These are phyloP conservation scores for Solenopsis fugax DNA, from an alignment of 1,140 invertebrate genomes.

Conservation along the genomic window DNA sequence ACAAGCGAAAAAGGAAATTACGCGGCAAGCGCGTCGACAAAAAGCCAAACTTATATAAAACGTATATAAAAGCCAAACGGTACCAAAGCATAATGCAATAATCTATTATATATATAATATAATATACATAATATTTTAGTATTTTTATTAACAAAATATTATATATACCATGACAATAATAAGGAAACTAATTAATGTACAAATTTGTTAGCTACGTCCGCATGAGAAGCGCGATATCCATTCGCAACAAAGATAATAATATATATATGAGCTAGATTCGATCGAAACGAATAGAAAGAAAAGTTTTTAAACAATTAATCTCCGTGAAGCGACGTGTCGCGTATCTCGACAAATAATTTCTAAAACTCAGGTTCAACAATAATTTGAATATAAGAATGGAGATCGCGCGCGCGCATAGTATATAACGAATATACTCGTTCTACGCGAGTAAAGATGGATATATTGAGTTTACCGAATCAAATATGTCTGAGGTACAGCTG, in stretches of 20 bases:
- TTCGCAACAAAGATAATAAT: slow-evolving; percentile 38
- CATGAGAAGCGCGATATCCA: slow-evolving; percentile 76
- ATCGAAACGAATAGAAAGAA: slow-evolving; percentile 6
- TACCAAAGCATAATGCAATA: slow-evolving; percentile 87
- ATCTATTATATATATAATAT: slow-evolving; percentile 86
- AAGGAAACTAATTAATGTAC: slow-evolving; percentile 87
- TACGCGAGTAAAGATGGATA: slow-evolving; percentile 45
- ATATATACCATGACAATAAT: slow-evolving; percentile 86
- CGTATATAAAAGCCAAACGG: too few relatives aligned
- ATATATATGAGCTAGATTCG: slow-evolving; percentile 39
- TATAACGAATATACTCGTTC: slow-evolving; percentile 46
- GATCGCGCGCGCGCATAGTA: slow-evolving; percentile 54
- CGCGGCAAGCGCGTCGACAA: slow-evolving; percentile 66
- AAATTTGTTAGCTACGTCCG: slow-evolving; percentile 86
- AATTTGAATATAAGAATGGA: slow-evolving; percentile 51
- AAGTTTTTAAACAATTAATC: background rate
- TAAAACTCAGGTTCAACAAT: slow-evolving; percentile 30
- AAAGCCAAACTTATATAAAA: slow-evolving; percentile 84
- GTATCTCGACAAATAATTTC: slow-evolving; percentile 39
- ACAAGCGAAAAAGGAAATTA: slow-evolving; percentile 54
- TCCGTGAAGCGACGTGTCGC: background rate
- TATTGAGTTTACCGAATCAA: slow-evolving; percentile 61
- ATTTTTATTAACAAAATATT: slow-evolving; percentile 86
- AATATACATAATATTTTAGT: slow-evolving; percentile 87
- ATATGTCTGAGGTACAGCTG: slow-evolving; percentile 62